Evolutionary conservation across 2,888 invertebrate genomes (phyloP).

Genomic region (Meteorus colon): DNA sequence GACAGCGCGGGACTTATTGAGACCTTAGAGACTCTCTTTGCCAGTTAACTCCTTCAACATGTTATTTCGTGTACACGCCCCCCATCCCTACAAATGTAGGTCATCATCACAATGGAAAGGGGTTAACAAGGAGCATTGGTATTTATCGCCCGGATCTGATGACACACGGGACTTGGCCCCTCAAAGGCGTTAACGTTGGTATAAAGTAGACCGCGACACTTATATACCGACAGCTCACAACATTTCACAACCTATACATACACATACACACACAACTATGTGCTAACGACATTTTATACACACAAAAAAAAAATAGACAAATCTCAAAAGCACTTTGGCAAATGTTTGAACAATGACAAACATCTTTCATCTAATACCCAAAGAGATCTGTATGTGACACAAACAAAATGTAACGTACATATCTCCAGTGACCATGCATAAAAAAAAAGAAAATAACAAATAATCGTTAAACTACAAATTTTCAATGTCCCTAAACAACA

Average conservation of each 20-base stretch:
- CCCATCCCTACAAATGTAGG: neutral
- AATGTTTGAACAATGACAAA: neutral
- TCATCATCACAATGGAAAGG: neutral
- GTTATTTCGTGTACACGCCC: neutral
- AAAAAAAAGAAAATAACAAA: neutral
- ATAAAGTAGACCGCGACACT: neutral
- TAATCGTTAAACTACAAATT: too few species aligned
- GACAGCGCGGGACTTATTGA: neutral
- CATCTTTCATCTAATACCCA: neutral
- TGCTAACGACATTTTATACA: neutral
- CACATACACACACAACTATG: too few species aligned
- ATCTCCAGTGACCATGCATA: neutral
- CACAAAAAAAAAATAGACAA: neutral
- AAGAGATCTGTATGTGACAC: neutral
- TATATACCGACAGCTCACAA: neutral
- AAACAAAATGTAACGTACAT: neutral
- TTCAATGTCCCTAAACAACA: too few species aligned
- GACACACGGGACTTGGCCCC: neutral
- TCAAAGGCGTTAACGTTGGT: neutral
- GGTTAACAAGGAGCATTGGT: slow-evolving; percentile 25
- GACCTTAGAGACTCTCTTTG: neutral
- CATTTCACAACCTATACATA: neutral
- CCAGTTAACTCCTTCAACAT: slow-evolving; percentile 3
- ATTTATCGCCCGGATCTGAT: slow-evolving; percentile 12
- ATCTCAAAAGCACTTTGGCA: neutral